phyloP scores from a whole-genome alignment of 2,888 invertebrate species.

The Baccha elongata region DNA sequence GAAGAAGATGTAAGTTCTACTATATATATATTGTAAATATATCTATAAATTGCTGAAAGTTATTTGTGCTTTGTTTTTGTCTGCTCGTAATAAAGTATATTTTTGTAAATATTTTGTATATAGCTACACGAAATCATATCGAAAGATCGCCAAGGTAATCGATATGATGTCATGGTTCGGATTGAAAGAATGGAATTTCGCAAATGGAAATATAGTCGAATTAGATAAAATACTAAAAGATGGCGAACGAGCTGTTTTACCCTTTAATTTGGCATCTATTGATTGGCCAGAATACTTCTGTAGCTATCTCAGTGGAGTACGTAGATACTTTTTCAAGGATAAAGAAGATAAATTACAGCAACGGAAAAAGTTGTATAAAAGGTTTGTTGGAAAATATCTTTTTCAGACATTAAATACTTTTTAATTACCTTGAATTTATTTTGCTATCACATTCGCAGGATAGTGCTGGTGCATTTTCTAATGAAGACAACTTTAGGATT shows the following conservation, averaged over 20 bases:
- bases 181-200: conserved; percentile 81
- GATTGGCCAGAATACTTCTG: conserved; percentile 87
- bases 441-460: conserved; percentile 75
- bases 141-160: conserved; percentile 81
- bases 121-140: conserved; percentile 81
- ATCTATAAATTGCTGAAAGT: conserved; percentile 35
- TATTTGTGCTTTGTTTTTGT: conserved; percentile 48
- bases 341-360: conserved; percentile 82
- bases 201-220: conserved; percentile 81
- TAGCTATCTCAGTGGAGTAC: conserved; percentile 87
- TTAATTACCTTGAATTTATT: conserved; percentile 76
- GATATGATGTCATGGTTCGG: conserved; percentile 83
- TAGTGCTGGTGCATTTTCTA: conserved; percentile 79
- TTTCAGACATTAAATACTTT: conserved; percentile 76
- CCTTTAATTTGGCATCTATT: conserved; percentile 86
- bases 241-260: conserved; percentile 78
- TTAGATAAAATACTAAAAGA: conserved; percentile 78
- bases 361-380: conserved; percentile 80
- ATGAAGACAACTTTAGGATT: conserved; percentile 80
- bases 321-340: conserved; percentile 88
- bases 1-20: conserved; percentile 81
- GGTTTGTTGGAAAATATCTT: conserved; percentile 76
- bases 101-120: conserved; percentile 16
- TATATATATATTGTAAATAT: not conserved
- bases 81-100: conserved; percentile 31